Conservation (phyloP, 2,888 invertebrate genomes). For the Pycnomerus fuliginosus region DNA sequence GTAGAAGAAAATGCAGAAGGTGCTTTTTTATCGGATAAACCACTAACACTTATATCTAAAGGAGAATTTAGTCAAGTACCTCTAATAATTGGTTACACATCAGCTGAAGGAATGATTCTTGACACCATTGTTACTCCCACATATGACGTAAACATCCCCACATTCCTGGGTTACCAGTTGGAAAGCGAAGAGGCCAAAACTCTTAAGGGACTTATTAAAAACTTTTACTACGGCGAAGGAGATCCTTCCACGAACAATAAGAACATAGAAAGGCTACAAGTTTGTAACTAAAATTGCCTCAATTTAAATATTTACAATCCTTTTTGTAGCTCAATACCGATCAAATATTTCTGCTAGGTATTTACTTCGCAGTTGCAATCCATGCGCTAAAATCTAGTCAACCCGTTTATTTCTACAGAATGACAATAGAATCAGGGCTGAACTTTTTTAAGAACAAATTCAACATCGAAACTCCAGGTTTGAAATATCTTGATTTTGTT, state of each 20-base stretch:
- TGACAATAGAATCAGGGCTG: slow-evolving; percentile 34
- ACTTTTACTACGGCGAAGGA: too few species aligned
- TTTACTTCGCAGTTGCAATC: slow-evolving; percentile 20
- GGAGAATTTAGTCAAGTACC: slow-evolving; percentile 47
- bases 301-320: too few species aligned
- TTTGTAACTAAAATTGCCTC: too few species aligned
- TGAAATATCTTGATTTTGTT: neutral
- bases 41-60: slow-evolving; percentile 35
- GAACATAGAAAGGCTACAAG: too few species aligned
- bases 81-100: slow-evolving; percentile 44
- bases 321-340: slow-evolving; percentile 37
- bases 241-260: too few species aligned
- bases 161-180: too few species aligned
- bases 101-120: slow-evolving; percentile 43
- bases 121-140: slow-evolving; percentile 7
- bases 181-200: too few species aligned
- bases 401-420: slow-evolving; percentile 43
- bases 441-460: slow-evolving; percentile 29
- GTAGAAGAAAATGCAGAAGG: slow-evolving; percentile 34
- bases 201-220: too few species aligned
- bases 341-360: neutral
- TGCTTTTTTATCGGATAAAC: slow-evolving; percentile 41
- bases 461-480: neutral
- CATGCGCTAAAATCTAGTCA: slow-evolving; percentile 32
- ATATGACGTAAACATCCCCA: too few species aligned